These are phyloP conservation scores for Pituophis catenifer DNA, from an alignment of 2,113 vertebrate genomes.

Conservation along the genomic window DNA sequence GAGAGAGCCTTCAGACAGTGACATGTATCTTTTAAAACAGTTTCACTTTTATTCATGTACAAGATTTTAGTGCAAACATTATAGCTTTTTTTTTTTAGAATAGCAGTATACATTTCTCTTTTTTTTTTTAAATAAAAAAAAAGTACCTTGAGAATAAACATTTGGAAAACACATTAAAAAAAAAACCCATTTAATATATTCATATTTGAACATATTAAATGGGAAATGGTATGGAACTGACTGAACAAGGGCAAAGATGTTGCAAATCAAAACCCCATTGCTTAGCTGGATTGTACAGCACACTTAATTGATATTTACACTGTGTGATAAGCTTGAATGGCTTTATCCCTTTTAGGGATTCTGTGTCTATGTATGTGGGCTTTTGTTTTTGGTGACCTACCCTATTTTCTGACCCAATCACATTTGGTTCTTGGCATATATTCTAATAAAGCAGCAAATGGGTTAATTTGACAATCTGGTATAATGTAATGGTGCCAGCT, in stretches of 20 bases:
- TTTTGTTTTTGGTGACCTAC: background rate
- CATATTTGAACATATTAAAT: background rate
- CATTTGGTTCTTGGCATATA: background rate
- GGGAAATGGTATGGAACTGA: background rate
- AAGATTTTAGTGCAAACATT: background rate
- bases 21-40: background rate
- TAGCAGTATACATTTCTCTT: background rate
- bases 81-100: background rate
- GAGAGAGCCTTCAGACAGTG: too few species aligned
- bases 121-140: background rate
- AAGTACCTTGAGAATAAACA: background rate
- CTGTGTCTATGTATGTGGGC: background rate
- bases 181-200: background rate
- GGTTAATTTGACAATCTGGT: background rate
- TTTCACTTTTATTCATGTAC: background rate
- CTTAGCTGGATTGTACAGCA: background rate
- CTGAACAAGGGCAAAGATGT: too few species aligned
- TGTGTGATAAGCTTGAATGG: background rate
- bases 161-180: background rate
- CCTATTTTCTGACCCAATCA: background rate
- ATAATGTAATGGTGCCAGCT: background rate
- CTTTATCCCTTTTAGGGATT: background rate
- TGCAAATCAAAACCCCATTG: background rate
- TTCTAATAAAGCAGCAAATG: background rate
- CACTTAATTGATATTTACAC: background rate